Evolutionary conservation across 2,888 invertebrate genomes (phyloP), one percentile per base, ranked within the genome.

Genomic region (Digitonthophagus gazella): DNA sequence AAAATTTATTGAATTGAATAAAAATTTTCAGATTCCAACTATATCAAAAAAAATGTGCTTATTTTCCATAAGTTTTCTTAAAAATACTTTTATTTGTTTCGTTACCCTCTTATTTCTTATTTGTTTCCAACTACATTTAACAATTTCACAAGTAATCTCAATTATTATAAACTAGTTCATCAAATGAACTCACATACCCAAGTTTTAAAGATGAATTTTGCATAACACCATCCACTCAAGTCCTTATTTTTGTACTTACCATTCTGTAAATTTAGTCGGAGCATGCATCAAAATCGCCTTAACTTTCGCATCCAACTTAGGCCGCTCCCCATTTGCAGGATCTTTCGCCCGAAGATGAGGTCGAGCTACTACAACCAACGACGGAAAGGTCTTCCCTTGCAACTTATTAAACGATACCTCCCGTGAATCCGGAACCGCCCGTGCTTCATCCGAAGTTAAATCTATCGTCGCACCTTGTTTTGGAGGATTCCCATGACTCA

Each of bases 251-350:
- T n/a, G n/a, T n/a, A 55, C 76, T 74, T 76, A 82, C 94, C 95
- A 95, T 83, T 95, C 95, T 0, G 93, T 93, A 78, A 95, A 94
- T 82, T 93, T 93, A 73, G 93, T 91, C 0, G 94, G 90, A 0
- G 90, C 89, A 78, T 91, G 89, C 88, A 93, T 92, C 11, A 95
- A 83, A 2, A 94, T 92, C 0, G 90, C 86, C 81, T 95, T 95
- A 0, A 95, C 94, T 81, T 92, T 92, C 55, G 89, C 87, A 83
- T 95, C 95, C 2, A 91, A 82, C 16, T 87, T 83, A 0, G 86
- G 84, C 11, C 91, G 85, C 76, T 91, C 90, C 0, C 86, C 81
- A 0, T 74, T 70, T 0, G 85, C 83, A 56, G 86, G 82, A 0
- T 92, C 91, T 79, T 91, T 91, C 0, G 89, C 86, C 67, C 89